Percentiles rank a stretch among this genome's conserved stretches.
These are phyloP conservation scores for Reinhardtius hippoglossoides DNA, from an alignment of 2,113 vertebrate species.

Conservation along the genomic window DNA sequence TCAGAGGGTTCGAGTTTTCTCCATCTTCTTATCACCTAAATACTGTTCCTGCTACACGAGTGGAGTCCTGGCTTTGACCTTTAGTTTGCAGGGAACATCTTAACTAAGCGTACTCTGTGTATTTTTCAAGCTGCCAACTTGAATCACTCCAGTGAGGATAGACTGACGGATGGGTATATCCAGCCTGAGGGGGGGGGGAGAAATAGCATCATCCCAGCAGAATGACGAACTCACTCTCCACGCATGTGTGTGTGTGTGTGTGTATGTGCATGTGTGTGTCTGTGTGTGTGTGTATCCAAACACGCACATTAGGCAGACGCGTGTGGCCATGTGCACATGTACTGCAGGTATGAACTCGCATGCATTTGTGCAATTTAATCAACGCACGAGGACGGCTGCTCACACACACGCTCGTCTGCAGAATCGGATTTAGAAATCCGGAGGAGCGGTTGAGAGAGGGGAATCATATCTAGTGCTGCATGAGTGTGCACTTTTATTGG, in stretches of 20 bases:
- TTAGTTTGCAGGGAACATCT: constrained; percentile 63
- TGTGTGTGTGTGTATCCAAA: not conserved
- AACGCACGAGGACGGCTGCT: constrained; percentile 47
- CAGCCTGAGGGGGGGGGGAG: constrained; percentile 67
- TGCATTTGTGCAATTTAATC: constrained; percentile 48
- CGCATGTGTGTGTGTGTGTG: constrained; percentile 3
- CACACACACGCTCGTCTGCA: constrained; percentile 27
- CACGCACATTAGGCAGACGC: not conserved
- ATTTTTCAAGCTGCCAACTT: constrained; percentile 65
- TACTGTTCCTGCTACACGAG: constrained; percentile 38
- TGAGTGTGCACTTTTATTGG: constrained; percentile 67
- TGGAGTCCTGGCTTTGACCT: constrained; percentile 66
- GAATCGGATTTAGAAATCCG: constrained; percentile 50
- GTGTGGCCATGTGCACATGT: constrained; percentile 4
- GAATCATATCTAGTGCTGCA: constrained; percentile 32
- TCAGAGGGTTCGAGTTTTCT: not conserved
- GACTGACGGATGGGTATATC: constrained; percentile 71
- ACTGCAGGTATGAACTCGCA: constrained; percentile 20
- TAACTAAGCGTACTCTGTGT: constrained; percentile 63
- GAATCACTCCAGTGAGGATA: constrained; percentile 61
- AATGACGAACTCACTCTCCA: constrained; percentile 49
- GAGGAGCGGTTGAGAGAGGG: not conserved
- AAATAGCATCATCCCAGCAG: constrained; percentile 59
- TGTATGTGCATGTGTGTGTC: constrained; percentile 10
- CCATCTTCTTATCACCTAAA: not conserved